Conservation (phyloP, 2,888 invertebrate genomes). For the Eupithecia centaureata region DNA sequence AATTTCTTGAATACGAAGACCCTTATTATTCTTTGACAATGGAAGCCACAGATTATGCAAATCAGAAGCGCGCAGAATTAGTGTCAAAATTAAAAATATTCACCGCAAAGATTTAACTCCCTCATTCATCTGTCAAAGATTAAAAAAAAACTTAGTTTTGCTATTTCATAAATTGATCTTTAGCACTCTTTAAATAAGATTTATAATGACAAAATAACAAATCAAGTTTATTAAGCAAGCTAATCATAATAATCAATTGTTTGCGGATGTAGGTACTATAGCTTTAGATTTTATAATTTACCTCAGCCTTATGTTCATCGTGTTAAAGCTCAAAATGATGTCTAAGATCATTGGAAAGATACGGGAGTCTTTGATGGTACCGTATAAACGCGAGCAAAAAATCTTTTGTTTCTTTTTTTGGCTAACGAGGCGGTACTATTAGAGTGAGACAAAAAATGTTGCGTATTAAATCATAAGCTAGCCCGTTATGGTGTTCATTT, state of each 20-base stretch:
- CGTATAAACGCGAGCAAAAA: conserved; percentile 63
- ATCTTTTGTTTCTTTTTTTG: conserved; percentile 58
- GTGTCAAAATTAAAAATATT: conserved; percentile 65
- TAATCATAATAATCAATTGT: conserved; percentile 55
- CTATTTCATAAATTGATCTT: not conserved
- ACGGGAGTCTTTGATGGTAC: conserved; percentile 57
- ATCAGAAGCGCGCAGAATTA: conserved; percentile 67
- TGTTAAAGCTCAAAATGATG: conserved; percentile 31
- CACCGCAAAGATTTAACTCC: conserved; percentile 49
- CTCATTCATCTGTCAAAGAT: not conserved
- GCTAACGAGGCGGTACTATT: conserved; percentile 58
- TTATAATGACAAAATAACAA: conserved; percentile 50
- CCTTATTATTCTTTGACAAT: conserved; percentile 46
- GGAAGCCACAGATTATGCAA: conserved; percentile 66
- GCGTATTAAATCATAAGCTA: conserved; percentile 48
- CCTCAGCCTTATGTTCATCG: conserved; percentile 16
- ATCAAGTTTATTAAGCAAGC: conserved; percentile 19
- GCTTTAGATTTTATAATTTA: conserved; percentile 39
- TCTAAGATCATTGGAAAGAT: conserved; percentile 42
- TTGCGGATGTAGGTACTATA: conserved; percentile 58
- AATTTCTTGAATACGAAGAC: conserved; percentile 28
- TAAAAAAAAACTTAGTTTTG: not conserved
- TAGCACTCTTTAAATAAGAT: conserved; percentile 2
- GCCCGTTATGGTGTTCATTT: conserved; percentile 40
- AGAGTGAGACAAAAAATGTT: conserved; percentile 50